Evolutionary conservation across 1,140 invertebrate genomes (phyloP), one percentile per base, ranked within the genome.

Genomic region (Drosophila grimshawi): DNA sequence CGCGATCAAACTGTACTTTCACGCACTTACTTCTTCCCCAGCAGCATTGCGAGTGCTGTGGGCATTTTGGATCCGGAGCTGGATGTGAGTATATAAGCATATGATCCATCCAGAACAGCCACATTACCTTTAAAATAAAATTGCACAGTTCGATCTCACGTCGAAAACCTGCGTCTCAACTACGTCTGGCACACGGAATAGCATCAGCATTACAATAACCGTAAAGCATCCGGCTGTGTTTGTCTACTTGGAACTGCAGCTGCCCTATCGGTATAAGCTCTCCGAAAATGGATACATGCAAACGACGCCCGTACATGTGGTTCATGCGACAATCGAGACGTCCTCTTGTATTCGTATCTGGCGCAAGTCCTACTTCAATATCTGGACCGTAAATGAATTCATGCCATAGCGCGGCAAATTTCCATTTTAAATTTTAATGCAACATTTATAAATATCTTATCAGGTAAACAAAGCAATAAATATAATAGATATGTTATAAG

Each of bases 131-230:
- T 10, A 11, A 4, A 52, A 19, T 10, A 1, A 2, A 1, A 27
- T 46, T 59, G 0, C 3, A 3, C 7, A 92, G 91, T 73, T 77
- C 5, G 78, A 83, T 2, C 73, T 92, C 4, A 60, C 78, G 5
- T 79, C 86, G 2, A 69, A 65, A 7, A 63, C 53, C 19, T 91
- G 91, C 27, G 53, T 67, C 1, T 37, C 49, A 3, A 78, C 66
- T 5, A 65, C 49, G 2, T 71, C 7, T 4, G 51, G 52, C 2
- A 95, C 93, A 2, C 94, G 93, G 2, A 97, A 92, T 51, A 80
- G 78, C 33, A 52, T 78, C 4, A 90, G 78, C 51, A 68, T 93
- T 5, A 80, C 82, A 37, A 86, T 93, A 10, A 63, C 59, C 2
- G 64, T 92, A 1, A 80, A 77, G 57, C 75, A 67, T n/a, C 90